A percentile compares a stretch with the other conserved stretches of the same genome.
These are phyloP conservation scores for Malurus alboscapulatus DNA, from an alignment of 2,113 vertebrate species.

Conservation along the genomic window DNA sequence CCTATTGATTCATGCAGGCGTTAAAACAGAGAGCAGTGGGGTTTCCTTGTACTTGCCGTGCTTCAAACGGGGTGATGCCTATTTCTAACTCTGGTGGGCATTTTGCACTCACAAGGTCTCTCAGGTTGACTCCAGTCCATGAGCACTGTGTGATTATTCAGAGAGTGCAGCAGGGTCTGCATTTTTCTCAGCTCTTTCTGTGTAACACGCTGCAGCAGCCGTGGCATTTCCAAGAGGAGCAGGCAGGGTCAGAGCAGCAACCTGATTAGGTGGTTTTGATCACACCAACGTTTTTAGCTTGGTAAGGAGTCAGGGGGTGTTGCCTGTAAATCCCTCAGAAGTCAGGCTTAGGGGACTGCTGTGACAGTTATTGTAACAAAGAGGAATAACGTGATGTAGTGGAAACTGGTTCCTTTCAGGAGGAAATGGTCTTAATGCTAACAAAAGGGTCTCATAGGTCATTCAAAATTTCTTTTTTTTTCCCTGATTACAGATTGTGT, in stretches of 20 bases:
- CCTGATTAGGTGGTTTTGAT: not conserved
- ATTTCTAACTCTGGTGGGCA: not conserved
- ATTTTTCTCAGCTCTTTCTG: not conserved
- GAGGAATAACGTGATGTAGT: not conserved
- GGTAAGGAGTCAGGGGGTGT: not conserved
- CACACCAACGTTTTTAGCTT: not conserved
- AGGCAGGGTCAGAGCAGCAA: not conserved
- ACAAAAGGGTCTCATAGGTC: not conserved
- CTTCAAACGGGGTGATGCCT: not conserved
- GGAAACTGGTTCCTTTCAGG: not conserved
- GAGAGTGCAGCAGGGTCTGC: not conserved
- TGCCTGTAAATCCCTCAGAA: not conserved
- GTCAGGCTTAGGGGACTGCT: not conserved
- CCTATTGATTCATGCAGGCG: not conserved
- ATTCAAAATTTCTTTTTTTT: not conserved
- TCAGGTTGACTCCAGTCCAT: not conserved
- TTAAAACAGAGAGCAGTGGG: not conserved
- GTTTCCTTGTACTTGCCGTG: accelerated
- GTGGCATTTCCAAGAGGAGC: not conserved
- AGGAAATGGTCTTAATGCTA: not conserved
- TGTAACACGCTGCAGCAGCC: not conserved
- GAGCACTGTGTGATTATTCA: not conserved
- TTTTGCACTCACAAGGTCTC: not conserved
- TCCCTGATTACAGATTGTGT: not conserved
- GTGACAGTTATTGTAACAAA: not conserved